These are phyloP conservation scores for Gyps fulvus DNA, from an alignment of 2,113 vertebrate species.

Conservation along the genomic window DNA sequence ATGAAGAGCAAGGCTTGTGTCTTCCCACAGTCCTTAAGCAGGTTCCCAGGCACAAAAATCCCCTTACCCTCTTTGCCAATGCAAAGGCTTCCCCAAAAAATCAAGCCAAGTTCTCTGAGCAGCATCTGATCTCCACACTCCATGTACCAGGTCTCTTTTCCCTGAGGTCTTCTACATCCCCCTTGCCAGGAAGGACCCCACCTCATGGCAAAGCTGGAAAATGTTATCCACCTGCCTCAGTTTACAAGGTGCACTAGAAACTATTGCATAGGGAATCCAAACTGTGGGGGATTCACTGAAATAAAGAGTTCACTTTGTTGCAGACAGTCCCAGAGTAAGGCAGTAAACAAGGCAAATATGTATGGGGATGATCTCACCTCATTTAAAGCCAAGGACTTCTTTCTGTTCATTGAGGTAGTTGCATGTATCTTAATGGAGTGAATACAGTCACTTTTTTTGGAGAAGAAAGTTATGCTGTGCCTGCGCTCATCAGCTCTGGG, in stretches of 20 bases:
- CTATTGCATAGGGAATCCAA: neutral
- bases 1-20: neutral
- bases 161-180: neutral
- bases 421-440: neutral
- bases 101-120: neutral
- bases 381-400: neutral
- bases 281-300: neutral
- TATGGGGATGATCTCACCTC: neutral
- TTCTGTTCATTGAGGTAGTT: neutral
- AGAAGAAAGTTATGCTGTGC: neutral
- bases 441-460: neutral
- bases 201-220: neutral
- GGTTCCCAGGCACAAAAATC: neutral
- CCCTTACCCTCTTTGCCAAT: neutral
- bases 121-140: neutral
- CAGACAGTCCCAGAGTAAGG: neutral
- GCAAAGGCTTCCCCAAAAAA: neutral
- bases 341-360: neutral
- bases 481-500: fast-evolving
- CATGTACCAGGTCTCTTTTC: neutral
- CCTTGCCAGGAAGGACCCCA: neutral
- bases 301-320: neutral
- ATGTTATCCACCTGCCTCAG: neutral
- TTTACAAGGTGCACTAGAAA: neutral
- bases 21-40: neutral